Evolutionary conservation across 2,797 vertebrate species (phyloP).

Genomic region (Chelon labrosus): DNA sequence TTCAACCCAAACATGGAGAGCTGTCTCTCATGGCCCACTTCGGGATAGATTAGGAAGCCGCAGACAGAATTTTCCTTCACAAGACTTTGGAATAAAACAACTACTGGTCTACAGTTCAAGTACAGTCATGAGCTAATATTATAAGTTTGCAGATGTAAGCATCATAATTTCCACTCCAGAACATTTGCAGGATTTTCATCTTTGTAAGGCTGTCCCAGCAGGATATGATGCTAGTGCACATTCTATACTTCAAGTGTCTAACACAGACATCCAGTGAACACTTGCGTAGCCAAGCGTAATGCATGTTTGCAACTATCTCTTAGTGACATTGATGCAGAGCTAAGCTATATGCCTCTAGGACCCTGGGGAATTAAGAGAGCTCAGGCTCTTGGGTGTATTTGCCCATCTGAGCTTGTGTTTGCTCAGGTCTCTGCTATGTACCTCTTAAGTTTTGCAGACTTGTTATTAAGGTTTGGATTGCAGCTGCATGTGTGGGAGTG

Average conservation of each 20-base stretch:
- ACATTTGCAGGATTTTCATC: slow-evolving; percentile 7
- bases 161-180: slow-evolving; percentile 11
- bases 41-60: slow-evolving; percentile 66
- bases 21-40: slow-evolving; percentile 65
- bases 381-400: slow-evolving; percentile 15
- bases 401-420: slow-evolving; percentile 46
- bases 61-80: slow-evolving; percentile 34
- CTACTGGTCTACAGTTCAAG: slow-evolving; percentile 17
- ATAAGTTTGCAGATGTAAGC: slow-evolving; percentile 15
- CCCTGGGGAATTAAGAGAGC: slow-evolving; percentile 1
- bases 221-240: background rate
- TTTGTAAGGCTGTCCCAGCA: slow-evolving; percentile 4
- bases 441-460: slow-evolving; percentile 56
- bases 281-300: background rate
- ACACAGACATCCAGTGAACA: slow-evolving; percentile 9
- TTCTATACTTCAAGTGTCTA: background rate
- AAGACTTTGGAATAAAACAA: slow-evolving; percentile 32
- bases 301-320: slow-evolving; percentile 15
- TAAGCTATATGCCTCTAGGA: slow-evolving; percentile 22
- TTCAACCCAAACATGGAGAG: slow-evolving; percentile 65
- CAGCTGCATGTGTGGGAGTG: slow-evolving; percentile 44
- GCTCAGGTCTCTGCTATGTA: slow-evolving; percentile 42
- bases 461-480: slow-evolving; percentile 55
- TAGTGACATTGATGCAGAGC: background rate
- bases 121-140: slow-evolving; percentile 4